Evolutionary conservation across 2,888 invertebrate genomes (phyloP), one percentile per base, ranked within the genome.

Genomic region (Leptinotarsa peninsularis): DNA sequence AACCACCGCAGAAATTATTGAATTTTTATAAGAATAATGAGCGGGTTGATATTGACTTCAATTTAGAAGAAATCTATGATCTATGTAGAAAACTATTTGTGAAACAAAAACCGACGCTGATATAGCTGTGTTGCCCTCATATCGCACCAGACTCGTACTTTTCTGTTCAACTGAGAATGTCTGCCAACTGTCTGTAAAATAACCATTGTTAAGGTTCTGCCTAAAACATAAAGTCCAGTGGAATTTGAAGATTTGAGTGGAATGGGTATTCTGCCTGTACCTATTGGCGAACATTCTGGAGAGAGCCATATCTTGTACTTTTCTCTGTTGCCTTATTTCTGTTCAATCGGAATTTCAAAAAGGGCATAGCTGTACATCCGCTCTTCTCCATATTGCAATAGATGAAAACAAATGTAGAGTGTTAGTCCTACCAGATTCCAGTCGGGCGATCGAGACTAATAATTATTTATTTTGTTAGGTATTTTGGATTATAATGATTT

Each of bases 71-170:
- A 68, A 23, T 73, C 13, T 60, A 74, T 70, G 66, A 66, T 66
- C 10, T 74, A 5, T 74, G n/a, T 74, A 70, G 4, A 67, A 66
- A 56, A 68, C 68, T 15, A 69, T 74, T 18, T 74, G 54, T 70
- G 66, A 49, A 54, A 74, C 70, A 15, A 70, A 66, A 74, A 70
- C 69, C 1, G 70, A 74, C 43, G 69, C 58, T 73, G 13, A 60
- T 73, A 21, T 69, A 50, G 14, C 33, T 73, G n/a, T 73, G 73
- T 52, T 73, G 63, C 56, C 63, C 69, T 23, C 66, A 69, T 69
- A 66, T 74, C 33, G 56, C 66, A 15, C 70, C 74, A 7, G 66
- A 74, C 43, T 70, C 15, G 43, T 70, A 49, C 69, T 69, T 69
- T 50, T 63, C 14, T 69, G 66, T 69, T 27, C 63, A 66, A 74